Conservation (phyloP, 2,113 vertebrate species). For the Periophthalmus modestus region DNA sequence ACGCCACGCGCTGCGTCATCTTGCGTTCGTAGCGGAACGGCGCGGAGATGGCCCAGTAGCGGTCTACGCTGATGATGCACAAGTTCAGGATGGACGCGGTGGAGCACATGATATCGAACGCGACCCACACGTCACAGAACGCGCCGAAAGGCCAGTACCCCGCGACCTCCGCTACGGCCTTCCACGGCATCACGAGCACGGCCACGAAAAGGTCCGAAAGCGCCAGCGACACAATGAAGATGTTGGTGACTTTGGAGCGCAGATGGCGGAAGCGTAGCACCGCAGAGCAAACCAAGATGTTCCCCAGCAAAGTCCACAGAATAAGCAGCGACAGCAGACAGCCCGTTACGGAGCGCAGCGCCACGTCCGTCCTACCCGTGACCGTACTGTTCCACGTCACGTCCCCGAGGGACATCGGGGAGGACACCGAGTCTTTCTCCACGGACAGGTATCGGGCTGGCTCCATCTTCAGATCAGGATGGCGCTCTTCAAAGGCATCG, state of each 20-base stretch:
- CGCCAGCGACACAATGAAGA: conserved; percentile 92
- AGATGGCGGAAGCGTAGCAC: conserved; percentile 88
- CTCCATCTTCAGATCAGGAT: conserved; percentile 23
- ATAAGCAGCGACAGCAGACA: conserved; percentile 86
- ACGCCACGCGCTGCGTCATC: conserved; percentile 89
- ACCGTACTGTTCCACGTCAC: conserved; percentile 76
- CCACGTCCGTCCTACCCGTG: conserved; percentile 57
- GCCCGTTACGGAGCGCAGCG: conserved; percentile 80
- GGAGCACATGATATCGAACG: conserved; percentile 97
- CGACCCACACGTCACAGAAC: conserved; percentile 94
- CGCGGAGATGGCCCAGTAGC: conserved; percentile 95
- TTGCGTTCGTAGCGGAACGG: conserved; percentile 93
- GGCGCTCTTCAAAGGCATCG: conserved; percentile 51
- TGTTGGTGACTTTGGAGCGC: conserved; percentile 89
- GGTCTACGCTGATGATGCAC: conserved; percentile 92
- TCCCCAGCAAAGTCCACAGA: conserved; percentile 91
- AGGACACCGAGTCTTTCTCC: conserved; percentile 58
- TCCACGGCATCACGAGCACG: conserved; percentile 96
- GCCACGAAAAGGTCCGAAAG: conserved; percentile 92
- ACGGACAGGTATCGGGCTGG: conserved; percentile 72
- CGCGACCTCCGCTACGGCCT: conserved; percentile 90
- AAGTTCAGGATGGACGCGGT: conserved; percentile 96
- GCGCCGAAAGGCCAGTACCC: conserved; percentile 95
- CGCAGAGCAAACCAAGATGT: conserved; percentile 89
- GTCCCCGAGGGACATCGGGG: conserved; percentile 59